Evolutionary conservation across 2,797 vertebrate genomes (phyloP), one percentile per base, ranked within the genome.

Genomic region (Amphiprion clarkii): DNA sequence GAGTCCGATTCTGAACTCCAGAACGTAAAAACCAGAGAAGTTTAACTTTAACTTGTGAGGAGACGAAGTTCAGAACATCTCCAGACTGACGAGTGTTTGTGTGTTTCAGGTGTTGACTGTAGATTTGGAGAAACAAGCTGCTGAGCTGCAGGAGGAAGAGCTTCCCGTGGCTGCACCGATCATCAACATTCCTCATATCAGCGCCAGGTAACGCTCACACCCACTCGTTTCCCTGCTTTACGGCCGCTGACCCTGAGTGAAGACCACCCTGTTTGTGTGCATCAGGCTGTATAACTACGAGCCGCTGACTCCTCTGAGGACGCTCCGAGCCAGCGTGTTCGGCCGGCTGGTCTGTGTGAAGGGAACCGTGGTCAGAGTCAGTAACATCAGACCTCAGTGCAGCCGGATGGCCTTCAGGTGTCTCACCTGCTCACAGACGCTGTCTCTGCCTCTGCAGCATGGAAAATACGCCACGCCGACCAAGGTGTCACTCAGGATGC

Each of bases 221-320:
- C 10, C 4, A 9, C 40, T 23, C 1, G 1, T 60, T 46, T 55
- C 10, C 17, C 2, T 40, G 1, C 6, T 21, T n/a, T 8, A 3
- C 59, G 31, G 0, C 17, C 23, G 8, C 17, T 2, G 0, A 25
- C 16, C 5, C 0, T 42, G 6, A 64, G 42, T 51, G 1, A n/a
- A 17, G 4, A 21, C 39, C 36, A 65, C 11, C 53, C 14, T 25
- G 4, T 75, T 12, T 51, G 10, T 52, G 5, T 44, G 2, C 48
- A 27, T 69, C 83, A 99, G 98, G 86, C 83, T 99, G 7, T 99
- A 97, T 83, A 99, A 99, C 94, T 98, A 97, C 0, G 97, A 99
- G 16, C 97, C 97, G 0, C 57, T 97, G 52, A 99, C 96, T 16
- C 94, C 95, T 0, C 86, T 99, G 86, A 96, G 97, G 79, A 96